Evolutionary conservation across 2,113 vertebrate genomes (phyloP).

Genomic region (Alligator sinensis): DNA sequence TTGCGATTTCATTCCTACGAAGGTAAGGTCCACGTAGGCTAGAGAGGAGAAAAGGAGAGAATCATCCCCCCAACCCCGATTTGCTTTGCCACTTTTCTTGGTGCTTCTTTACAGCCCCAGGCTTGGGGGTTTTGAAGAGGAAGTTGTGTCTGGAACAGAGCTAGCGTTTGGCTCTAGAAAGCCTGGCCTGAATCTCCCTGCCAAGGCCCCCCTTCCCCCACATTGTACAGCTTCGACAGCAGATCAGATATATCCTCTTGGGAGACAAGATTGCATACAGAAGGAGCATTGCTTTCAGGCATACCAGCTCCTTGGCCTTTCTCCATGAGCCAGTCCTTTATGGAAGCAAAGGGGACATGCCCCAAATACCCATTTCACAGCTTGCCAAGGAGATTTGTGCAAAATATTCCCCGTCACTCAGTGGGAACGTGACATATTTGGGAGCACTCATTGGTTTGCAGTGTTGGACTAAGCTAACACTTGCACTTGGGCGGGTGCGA

Average conservation of each 20-base stretch:
- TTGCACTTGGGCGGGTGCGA: rapidly evolving
- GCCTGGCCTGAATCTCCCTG: not conserved
- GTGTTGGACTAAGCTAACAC: not conserved
- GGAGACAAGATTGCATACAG: not conserved
- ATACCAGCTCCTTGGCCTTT: not conserved
- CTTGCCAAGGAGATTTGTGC: rapidly evolving
- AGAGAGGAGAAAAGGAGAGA: not conserved
- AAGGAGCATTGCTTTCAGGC: not conserved
- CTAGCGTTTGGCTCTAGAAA: not conserved
- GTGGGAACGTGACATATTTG: not conserved
- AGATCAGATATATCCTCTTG: not conserved
- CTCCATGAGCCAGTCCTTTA: not conserved
- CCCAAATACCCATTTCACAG: not conserved
- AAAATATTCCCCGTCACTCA: not conserved
- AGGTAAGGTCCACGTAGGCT: not conserved
- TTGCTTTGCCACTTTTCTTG: not conserved
- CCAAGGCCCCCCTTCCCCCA: not conserved
- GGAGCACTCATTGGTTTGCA: not conserved
- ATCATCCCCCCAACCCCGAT: rapidly evolving
- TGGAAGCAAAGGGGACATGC: not conserved
- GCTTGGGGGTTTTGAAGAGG: not conserved
- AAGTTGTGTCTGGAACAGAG: not conserved
- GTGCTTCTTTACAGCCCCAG: not conserved
- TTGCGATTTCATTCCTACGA: not conserved
- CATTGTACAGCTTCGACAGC: not conserved